Percentiles rank a stretch among this genome's conserved stretches.
Evolutionary conservation across 2,888 invertebrate genomes (phyloP).

Genomic region (Stenurella melanura): DNA sequence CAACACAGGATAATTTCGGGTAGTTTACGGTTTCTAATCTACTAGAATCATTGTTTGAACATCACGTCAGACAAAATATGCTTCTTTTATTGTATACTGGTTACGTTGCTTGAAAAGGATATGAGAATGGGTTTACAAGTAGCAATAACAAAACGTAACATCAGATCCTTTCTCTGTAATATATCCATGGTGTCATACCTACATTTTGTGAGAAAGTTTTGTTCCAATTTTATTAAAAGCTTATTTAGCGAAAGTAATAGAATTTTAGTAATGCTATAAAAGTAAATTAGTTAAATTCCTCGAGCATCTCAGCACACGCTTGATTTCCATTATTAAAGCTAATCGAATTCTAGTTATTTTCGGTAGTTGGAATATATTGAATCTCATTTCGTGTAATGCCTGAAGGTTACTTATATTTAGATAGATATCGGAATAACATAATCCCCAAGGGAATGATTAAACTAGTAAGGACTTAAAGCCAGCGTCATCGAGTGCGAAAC

Average conservation of each 20-base stretch:
- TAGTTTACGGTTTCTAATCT: no score
- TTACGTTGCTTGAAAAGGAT: no score
- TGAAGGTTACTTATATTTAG: conserved; percentile 7
- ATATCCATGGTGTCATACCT: not conserved
- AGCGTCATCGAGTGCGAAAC: no score
- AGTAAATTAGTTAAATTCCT: conserved; percentile 13
- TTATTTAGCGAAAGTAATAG: conserved; percentile 9
- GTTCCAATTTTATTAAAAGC: not conserved
- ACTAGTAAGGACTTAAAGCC: not conserved
- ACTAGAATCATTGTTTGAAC: no score
- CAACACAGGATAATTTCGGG: no score
- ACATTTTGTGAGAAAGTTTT: not conserved
- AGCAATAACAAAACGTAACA: no score
- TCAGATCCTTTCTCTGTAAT: no score
- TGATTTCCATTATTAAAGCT: conserved; percentile 15
- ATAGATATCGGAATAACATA: not conserved
- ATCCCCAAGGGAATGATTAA: not conserved
- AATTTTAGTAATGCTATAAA: conserved; percentile 18
- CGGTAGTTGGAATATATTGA: not conserved
- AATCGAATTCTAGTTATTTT: conserved; percentile 18
- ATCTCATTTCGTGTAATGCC: not conserved
- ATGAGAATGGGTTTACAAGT: no score
- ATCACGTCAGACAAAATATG: no score
- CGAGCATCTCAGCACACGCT: conserved; percentile 14
- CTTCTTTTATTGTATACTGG: no score